phyloP scores from a whole-genome alignment of 2,797 vertebrate genomes.

The Mionectes olivaceus region DNA sequence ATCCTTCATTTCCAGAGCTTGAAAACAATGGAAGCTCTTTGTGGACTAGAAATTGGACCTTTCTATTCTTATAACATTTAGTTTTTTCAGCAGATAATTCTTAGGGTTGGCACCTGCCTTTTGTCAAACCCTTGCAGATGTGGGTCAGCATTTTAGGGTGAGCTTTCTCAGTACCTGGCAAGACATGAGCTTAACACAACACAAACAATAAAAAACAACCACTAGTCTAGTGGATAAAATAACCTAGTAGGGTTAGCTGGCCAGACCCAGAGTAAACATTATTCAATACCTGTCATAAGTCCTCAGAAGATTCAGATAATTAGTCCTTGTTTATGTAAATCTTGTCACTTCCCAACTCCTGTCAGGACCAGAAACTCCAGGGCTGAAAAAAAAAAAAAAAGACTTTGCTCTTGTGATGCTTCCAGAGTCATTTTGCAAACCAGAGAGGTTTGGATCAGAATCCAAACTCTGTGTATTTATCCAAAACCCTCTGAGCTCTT shows the following conservation, averaged over 20 bases:
- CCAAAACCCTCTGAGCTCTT: slow-evolving; percentile 49
- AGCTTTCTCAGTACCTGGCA: neutral
- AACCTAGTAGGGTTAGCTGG: neutral
- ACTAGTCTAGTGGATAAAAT: neutral
- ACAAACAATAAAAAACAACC: neutral
- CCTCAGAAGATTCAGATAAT: neutral
- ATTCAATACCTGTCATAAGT: neutral
- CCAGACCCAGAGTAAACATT: neutral
- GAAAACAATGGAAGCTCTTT: neutral
- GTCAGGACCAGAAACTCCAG: slow-evolving; percentile 20
- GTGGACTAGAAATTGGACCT: neutral
- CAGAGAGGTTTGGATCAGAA: slow-evolving; percentile 66
- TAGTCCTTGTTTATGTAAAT: neutral
- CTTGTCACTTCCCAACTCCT: neutral
- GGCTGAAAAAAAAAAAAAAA: neutral
- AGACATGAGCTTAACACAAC: neutral
- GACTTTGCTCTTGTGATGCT: slow-evolving; percentile 30
- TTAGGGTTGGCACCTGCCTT: neutral
- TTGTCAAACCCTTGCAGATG: neutral
- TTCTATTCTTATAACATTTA: neutral
- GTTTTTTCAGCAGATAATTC: neutral
- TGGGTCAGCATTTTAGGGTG: neutral
- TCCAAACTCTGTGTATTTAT: slow-evolving; percentile 49
- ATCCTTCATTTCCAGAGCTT: neutral
- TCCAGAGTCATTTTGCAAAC: slow-evolving; percentile 63